Base-by-base conservation (phyloP, 2,888 invertebrate species). In the Pristionchus arcanus region DNA sequence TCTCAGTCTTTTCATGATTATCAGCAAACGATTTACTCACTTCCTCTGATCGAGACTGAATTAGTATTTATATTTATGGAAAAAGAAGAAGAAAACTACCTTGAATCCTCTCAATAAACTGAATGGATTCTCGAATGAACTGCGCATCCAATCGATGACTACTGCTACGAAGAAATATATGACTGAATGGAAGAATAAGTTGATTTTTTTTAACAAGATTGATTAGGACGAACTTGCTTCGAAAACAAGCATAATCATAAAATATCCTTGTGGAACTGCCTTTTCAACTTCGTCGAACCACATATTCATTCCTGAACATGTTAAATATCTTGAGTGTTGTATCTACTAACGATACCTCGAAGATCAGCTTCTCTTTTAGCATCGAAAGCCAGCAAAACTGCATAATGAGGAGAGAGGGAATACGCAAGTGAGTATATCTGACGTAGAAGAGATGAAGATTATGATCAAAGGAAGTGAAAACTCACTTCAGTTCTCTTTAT, bases 101-200 rank as follows among this genome's bases (percentile, higher is more conserved):
- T 87, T 42, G 28, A 42, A 66, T 31, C 28, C n/a, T 21, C 37
- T 31, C 42, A 87, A n/a, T 9, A 66, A 28, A 37, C 25, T 28
- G 16, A 87, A n/a, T 87, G 86, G 63, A 68, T 87, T 87, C 28
- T 87, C 86, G 42, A 87, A 68, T 66, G 34, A 55, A 53, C 34
- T 31, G 5, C 59, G 55, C 21, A 49, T 66, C 63, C n/a, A 66
- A 68, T 87, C 86, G 25, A 87, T 42, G n/a, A 66, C 16, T 49
- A 87, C 49, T 4, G 66, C 66, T 13, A 87, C 68, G 2, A 55
- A 25, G 49, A 87, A n/a, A 16, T 66, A 87, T 66, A 87, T 2
- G 21, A 87, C 86, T 87, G 68, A 66, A 87, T n/a, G 1, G 37
- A 21, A 2, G 16, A 21, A 25, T 7, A 31, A 34, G 1, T 59